Percentiles rank a stretch among this genome's conserved stretches.
These are phyloP conservation scores for Eurytemora carolleeae DNA, from an alignment of 1,140 invertebrate genomes.

Conservation along the genomic window DNA sequence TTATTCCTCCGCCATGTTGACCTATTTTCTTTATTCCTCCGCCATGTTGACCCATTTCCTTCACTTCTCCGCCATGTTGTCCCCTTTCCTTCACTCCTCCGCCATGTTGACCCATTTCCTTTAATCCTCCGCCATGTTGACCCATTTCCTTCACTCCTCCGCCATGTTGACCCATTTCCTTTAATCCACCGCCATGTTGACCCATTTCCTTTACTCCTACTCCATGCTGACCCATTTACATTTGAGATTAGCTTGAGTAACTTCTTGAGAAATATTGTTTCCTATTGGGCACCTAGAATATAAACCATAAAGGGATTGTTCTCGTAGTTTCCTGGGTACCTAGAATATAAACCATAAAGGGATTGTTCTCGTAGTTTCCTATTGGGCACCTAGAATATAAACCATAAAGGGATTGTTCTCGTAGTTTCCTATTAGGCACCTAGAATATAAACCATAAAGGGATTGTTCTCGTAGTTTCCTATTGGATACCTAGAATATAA, in stretches of 20 bases:
- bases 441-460: background rate
- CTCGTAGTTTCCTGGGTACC: background rate
- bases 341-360: background rate
- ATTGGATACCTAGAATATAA: background rate
- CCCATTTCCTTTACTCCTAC: too few relatives aligned
- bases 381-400: background rate
- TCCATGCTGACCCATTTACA: conserved; percentile 36
- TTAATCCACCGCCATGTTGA: too few relatives aligned
- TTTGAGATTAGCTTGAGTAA: conserved; percentile 33
- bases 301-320: background rate
- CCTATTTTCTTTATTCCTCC: too few relatives aligned
- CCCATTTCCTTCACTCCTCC: too few relatives aligned
- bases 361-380: background rate
- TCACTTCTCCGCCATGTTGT: too few relatives aligned
- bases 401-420: background rate
- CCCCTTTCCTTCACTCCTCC: too few relatives aligned
- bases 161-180: too few relatives aligned
- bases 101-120: too few relatives aligned
- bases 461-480: background rate
- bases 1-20: too few relatives aligned
- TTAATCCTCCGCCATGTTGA: too few relatives aligned
- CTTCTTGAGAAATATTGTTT: conserved; percentile 31
- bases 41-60: too few relatives aligned
- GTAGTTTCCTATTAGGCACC: too few relatives aligned
- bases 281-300: conserved; percentile 32